These are phyloP conservation scores for Sebastes melanostomus DNA, from an alignment of 2,797 vertebrate species.

Conservation along the genomic window DNA sequence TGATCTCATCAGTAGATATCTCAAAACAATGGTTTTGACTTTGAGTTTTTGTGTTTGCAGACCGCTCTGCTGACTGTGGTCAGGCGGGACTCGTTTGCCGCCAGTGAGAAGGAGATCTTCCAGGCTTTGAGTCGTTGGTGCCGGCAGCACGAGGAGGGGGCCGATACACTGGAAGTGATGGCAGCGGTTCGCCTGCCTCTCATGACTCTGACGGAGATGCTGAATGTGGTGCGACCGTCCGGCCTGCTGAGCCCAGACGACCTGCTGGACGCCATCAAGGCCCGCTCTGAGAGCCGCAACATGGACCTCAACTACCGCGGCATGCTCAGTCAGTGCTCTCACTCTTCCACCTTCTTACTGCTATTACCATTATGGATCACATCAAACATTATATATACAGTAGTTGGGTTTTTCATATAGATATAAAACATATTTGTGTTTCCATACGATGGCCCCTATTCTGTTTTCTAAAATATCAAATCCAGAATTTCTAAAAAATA, in stretches of 20 bases:
- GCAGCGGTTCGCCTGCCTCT: conserved; percentile 92
- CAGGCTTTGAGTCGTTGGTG: conserved; percentile 95
- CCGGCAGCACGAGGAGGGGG: conserved; percentile 88
- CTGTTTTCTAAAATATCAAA: too few relatives aligned
- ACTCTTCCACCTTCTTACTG: background rate
- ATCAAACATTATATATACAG: background rate
- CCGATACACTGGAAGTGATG: conserved; percentile 89
- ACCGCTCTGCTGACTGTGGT: conserved; percentile 91
- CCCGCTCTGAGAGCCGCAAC: conserved; percentile 95
- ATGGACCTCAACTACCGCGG: conserved; percentile 99
- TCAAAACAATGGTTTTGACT: too few relatives aligned
- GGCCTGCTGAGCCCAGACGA: conserved; percentile 93
- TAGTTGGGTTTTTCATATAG: background rate
- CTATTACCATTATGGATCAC: background rate
- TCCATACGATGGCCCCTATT: too few relatives aligned
- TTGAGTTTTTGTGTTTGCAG: conserved; percentile 64
- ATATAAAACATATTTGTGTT: too few relatives aligned
- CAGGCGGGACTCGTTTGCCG: conserved; percentile 92
- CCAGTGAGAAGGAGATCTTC: conserved; percentile 96
- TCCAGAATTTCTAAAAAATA: too few relatives aligned
- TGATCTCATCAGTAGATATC: background rate
- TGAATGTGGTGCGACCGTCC: conserved; percentile 94
- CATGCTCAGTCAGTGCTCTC: conserved; percentile 91
- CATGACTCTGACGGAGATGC: conserved; percentile 96
- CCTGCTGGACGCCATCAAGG: conserved; percentile 97